Base-by-base conservation (phyloP, 2,113 vertebrate species). In the Sardina pilchardus region DNA sequence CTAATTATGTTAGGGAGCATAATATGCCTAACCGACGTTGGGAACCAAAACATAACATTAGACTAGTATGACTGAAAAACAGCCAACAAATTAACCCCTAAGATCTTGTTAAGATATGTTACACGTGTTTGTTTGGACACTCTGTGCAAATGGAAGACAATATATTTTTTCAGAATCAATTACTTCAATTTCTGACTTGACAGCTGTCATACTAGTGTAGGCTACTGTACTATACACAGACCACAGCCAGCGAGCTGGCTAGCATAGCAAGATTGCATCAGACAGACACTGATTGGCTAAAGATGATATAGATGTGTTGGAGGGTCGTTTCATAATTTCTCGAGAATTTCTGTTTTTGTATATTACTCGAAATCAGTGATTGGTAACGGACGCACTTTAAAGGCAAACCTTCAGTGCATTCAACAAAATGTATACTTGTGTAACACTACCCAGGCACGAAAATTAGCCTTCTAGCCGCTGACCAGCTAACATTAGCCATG, bases 181-280 rank as follows among this genome's bases (percentile, higher is more conserved):
- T 10, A 3, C 67, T 16, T 39, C 14, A 78, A 36, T 17, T 36
- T 78, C 30, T 36, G 71, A 16, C 26, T 34, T 75, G 67, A 78
- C 71, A 78, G 71, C 30, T 36, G 71, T 78, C 71, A 59, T 4
- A 59, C 4, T 24, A 59, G 53, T 4, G 45, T 47, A 47, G 44
- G 10, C 45, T 47, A 26, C 6, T 9, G 24, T 24, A 7, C 56
- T 21, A 24, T 63, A 17, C 53, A 34, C 10, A 78, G 14, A 6
- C 1, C 34, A 16, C 0, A 78, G 12, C 30, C 34, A 17, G 10
- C 30, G 12, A 78, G 34, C 71, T 78, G 36, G 14, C 71, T 36
- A 78, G 71, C 71, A 78, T 34, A 78, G 34, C 12, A 34, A 34
- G 71, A 78, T 78, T 78, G 71, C 71, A 78, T 78, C 71, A 78